phyloP scores from a whole-genome alignment of 2,797 vertebrate species.

The Helicolenus hilgendorfi region DNA sequence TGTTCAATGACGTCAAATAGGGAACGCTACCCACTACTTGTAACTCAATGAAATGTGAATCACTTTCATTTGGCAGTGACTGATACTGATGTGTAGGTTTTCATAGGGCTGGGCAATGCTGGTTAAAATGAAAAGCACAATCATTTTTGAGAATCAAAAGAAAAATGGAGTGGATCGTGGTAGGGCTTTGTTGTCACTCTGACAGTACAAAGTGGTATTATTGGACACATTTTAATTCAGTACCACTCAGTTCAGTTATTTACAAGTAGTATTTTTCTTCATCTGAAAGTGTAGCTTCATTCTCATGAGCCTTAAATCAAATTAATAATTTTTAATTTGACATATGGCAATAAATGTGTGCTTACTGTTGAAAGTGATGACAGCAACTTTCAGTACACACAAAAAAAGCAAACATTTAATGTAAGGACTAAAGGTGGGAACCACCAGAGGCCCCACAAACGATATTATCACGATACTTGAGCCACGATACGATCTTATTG shows the following conservation, averaged over 20 bases:
- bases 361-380: neutral
- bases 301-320: neutral
- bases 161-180: neutral
- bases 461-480: too few species aligned
- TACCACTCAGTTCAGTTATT: neutral
- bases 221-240: neutral
- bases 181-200: neutral
- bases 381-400: neutral
- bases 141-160: neutral
- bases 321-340: neutral
- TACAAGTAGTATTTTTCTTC: neutral
- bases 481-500: too few species aligned
- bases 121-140: neutral
- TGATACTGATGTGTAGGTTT: neutral
- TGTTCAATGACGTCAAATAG: slow-evolving; percentile 56
- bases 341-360: neutral
- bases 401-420: neutral
- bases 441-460: too few species aligned
- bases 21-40: neutral
- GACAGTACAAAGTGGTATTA: neutral
- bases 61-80: neutral
- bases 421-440: neutral
- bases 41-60: slow-evolving; percentile 31
- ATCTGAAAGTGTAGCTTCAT: neutral
- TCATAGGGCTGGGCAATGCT: neutral